A percentile compares a stretch with the other conserved stretches of the same genome.
Evolutionary conservation across 2,888 invertebrate genomes (phyloP).

Genomic region (Hypsopygia costalis): DNA sequence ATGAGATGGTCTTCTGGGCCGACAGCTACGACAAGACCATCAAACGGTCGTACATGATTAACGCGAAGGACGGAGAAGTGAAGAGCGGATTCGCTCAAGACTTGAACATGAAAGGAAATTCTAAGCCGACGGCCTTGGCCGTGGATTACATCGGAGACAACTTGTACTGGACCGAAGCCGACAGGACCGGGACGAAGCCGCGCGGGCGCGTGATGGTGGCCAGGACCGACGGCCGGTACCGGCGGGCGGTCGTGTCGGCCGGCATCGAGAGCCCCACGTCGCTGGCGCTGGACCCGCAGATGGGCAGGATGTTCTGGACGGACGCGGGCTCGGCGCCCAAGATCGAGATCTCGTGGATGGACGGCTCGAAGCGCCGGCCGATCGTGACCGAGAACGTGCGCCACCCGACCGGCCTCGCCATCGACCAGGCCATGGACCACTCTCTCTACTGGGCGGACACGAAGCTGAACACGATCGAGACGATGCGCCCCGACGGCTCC

Average conservation of each 20-base stretch:
- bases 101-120: constrained; percentile 89
- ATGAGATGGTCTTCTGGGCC: constrained; percentile 96
- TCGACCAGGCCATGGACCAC: constrained; percentile 95
- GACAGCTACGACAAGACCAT: constrained; percentile 95
- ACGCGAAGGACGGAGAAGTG: constrained; percentile 87
- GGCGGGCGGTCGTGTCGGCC: constrained; percentile 88
- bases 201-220: constrained; percentile 92
- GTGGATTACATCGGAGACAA: constrained; percentile 97
- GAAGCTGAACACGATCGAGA: constrained; percentile 94
- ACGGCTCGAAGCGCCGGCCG: constrained; percentile 92
- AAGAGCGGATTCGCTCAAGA: constrained; percentile 93
- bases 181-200: constrained; percentile 86
- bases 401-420: constrained; percentile 93
- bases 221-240: constrained; percentile 93
- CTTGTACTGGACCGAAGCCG: constrained; percentile 95
- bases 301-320: constrained; percentile 95
- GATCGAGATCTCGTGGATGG: constrained; percentile 98
- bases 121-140: constrained; percentile 93
- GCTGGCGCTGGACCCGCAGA: constrained; percentile 91
- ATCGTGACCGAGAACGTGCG: constrained; percentile 90
- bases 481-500: constrained; percentile 90
- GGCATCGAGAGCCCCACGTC: constrained; percentile 94
- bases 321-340: constrained; percentile 95
- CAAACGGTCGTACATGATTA: constrained; percentile 94
- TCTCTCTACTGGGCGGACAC: constrained; percentile 97